Percentiles rank a stretch among this genome's conserved stretches.
Evolutionary conservation across 2,888 invertebrate genomes (phyloP).

Genomic region (Pteria penguin): DNA sequence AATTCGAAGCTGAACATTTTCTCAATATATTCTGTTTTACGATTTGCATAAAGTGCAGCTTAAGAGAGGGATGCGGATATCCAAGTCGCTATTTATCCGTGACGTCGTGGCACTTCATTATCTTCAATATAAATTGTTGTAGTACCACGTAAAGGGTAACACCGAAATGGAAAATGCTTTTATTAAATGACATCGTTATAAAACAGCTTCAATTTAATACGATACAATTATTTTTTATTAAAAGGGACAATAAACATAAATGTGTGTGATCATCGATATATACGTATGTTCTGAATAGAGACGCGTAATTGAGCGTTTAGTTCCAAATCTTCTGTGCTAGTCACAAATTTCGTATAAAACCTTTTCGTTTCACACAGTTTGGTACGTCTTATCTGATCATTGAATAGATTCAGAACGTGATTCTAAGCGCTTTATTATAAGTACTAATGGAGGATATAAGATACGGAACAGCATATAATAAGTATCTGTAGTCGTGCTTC

Average conservation of each 20-base stretch:
- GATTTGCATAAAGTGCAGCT: background rate
- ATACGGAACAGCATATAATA: background rate
- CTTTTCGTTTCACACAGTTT: constrained; percentile 21
- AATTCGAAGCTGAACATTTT: background rate
- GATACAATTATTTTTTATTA: background rate
- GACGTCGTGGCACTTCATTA: background rate
- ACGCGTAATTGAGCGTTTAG: background rate
- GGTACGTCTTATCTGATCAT: constrained; percentile 19
- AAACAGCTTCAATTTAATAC: background rate
- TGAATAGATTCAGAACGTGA: constrained; percentile 19
- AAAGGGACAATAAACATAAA: background rate
- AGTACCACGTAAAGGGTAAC: background rate
- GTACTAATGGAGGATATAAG: background rate
- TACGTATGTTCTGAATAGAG: background rate
- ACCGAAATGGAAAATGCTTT: background rate
- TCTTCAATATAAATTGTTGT: background rate
- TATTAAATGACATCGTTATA: background rate
- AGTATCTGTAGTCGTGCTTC: background rate
- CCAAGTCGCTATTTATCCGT: background rate
- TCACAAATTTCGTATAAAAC: constrained; percentile 17
- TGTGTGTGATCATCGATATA: background rate
- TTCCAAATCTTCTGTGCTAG: background rate
- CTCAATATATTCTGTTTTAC: too few relatives aligned
- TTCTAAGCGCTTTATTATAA: constrained; percentile 30
- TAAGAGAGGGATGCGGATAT: background rate